Conservation (phyloP, 1,140 invertebrate genomes). For the Zaprionus gabonicus region DNA sequence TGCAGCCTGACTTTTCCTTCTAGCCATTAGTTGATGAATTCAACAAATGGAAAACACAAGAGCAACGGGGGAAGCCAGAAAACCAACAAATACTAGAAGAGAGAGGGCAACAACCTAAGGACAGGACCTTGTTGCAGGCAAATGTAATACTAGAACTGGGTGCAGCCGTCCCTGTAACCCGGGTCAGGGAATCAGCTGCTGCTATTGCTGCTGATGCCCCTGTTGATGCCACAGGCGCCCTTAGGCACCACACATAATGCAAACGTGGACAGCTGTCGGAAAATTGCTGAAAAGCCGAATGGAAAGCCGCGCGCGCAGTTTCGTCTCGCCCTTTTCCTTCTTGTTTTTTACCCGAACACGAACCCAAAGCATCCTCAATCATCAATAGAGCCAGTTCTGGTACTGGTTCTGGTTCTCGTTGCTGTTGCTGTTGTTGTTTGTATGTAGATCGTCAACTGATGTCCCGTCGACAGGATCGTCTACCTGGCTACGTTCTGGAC, state of each 20-base stretch:
- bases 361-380: constrained; percentile 39
- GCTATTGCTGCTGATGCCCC: not conserved
- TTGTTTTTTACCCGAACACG: constrained; percentile 24
- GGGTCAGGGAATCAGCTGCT: constrained; percentile 79
- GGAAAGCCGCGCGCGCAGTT: constrained; percentile 65
- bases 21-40: constrained; percentile 73
- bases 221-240: constrained; percentile 3
- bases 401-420: constrained; percentile 33
- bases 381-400: constrained; percentile 38
- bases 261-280: constrained; percentile 79
- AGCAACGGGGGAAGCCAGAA: not conserved
- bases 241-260: constrained; percentile 51
- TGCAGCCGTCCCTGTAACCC: constrained; percentile 51
- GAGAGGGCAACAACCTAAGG: constrained; percentile 73
- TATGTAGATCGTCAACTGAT: constrained; percentile 73
- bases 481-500: constrained; percentile 48
- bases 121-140: constrained; percentile 4
- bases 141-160: constrained; percentile 53
- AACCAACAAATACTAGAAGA: constrained; percentile 38
- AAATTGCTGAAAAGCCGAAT: constrained; percentile 79
- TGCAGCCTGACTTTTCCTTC: constrained; percentile 34
- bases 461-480: constrained; percentile 65
- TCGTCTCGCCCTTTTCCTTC: constrained; percentile 52
- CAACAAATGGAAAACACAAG: constrained; percentile 51
- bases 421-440: constrained; percentile 38